Evolutionary conservation across 2,113 vertebrate genomes (phyloP).

Genomic region (Calyptomena viridis): DNA sequence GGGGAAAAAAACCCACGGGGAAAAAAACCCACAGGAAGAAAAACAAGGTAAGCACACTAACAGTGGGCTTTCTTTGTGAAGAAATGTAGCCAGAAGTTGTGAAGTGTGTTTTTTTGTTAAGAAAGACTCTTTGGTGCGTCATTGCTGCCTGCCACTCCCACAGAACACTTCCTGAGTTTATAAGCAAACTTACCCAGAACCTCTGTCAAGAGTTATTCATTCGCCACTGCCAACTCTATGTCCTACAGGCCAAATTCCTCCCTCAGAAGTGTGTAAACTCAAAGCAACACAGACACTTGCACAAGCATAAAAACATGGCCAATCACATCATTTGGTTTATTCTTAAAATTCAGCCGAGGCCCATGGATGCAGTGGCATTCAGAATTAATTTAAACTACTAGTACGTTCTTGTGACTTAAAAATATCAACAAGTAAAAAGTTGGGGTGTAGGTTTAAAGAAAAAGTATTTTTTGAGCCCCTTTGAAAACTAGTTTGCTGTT

Average conservation of each 20-base stretch:
- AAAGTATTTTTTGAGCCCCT: not conserved
- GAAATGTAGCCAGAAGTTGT: not conserved
- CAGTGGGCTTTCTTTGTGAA: not conserved
- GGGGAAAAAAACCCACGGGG: rapidly evolving
- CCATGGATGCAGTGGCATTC: not conserved
- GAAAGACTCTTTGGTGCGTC: not conserved
- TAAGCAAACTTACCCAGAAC: not conserved
- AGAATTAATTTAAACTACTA: not conserved
- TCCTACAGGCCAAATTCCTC: not conserved
- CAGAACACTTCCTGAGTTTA: not conserved
- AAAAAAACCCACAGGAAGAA: not conserved
- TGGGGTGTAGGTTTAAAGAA: not conserved
- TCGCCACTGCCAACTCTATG: not conserved
- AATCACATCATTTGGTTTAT: not conserved
- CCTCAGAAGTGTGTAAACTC: not conserved
- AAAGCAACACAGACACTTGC: not conserved
- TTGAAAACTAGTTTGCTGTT: not conserved
- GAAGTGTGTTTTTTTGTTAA: not conserved
- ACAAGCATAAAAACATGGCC: not conserved
- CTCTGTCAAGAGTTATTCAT: not conserved
- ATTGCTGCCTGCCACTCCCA: not conserved
- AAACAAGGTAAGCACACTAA: not conserved
- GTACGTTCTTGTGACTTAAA: not conserved
- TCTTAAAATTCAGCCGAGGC: not conserved
- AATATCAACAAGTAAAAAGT: not conserved